Conservation (phyloP, 2,888 invertebrate species). For the Frankliniella fusca region DNA sequence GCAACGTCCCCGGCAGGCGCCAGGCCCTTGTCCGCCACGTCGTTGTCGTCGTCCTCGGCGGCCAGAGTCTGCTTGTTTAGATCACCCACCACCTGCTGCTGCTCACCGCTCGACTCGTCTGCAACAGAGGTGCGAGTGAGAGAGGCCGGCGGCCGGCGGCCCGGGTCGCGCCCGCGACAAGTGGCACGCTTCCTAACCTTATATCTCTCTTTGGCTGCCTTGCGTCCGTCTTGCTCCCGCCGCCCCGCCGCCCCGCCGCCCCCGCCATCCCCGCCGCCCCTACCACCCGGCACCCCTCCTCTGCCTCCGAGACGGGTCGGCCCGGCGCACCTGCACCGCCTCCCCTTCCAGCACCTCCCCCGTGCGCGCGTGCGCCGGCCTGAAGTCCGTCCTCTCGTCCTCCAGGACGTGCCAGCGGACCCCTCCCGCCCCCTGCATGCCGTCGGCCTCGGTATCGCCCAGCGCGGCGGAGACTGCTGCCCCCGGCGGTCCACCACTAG, state of each 20-base stretch:
- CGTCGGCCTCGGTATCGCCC: background rate
- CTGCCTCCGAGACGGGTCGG: too few relatives aligned
- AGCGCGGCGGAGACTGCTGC: too few relatives aligned
- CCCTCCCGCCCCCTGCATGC: background rate
- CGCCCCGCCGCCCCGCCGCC: background rate
- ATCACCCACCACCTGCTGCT: background rate
- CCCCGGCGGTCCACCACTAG: too few relatives aligned
- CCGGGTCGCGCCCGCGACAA: background rate
- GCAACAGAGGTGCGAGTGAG: background rate
- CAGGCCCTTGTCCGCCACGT: background rate
- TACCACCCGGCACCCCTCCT: too few relatives aligned
- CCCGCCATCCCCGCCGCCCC: too few relatives aligned
- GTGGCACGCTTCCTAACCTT: background rate
- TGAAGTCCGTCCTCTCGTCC: background rate
- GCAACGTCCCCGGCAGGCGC: background rate
- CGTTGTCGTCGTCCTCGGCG: background rate
- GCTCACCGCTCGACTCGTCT: background rate
- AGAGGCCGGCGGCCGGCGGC: background rate
- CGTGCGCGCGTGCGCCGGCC: background rate
- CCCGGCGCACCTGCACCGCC: background rate
- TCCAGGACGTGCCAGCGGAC: background rate
- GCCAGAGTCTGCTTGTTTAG: background rate
- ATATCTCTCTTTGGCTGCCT: background rate
- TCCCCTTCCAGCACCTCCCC: background rate
- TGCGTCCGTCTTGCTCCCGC: background rate